Base-by-base conservation (phyloP, 2,888 invertebrate genomes). In the Alloscopus bannaensis region DNA sequence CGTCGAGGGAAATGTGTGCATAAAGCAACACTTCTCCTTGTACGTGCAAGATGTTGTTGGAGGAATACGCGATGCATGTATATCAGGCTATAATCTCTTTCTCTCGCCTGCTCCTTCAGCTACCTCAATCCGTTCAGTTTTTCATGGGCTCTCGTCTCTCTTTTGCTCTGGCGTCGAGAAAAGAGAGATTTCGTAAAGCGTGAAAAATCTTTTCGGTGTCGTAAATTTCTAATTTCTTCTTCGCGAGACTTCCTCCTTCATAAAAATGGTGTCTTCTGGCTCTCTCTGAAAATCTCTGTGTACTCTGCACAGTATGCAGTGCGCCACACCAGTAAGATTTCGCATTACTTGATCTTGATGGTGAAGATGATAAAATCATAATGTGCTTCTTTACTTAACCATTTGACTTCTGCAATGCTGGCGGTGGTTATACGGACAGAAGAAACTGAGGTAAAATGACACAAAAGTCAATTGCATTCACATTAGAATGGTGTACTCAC, bases 141-240 rank as follows among this genome's bases (percentile, higher is more conserved):
- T 13, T 55, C 47, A 47, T n/a, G 20, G 11, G 50, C 22, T 20
- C 50, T 50, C 11, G 20, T 50, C 1, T 2, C 57, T 3, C 26
- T n/a, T 26, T 28, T 18, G 57, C 57, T 29, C 55, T n/a, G 22
- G 20, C 40, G 55, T 40, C 26, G 52, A 52, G 62, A 62, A 29
- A 62, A 29, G 71, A 70, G 71, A 62, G 71, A 72, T 65, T 65
- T 72, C 64, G 28, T 50, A 72, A 72, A 72, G 72, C 64, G 55
- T 72, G 64, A 72, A 72, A 72, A 72, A 72, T 72, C 71, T 55
- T 72, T 65, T 72, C 72, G 55, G 72, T 72, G 72, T 65, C 72
- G 72, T 72, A 72, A 72, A 72, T 72, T 72, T 62, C 64, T 55
- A 64, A 72, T 65, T 72, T 72, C 62, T 62, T 72, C 62, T 62